Conservation (phyloP, 2,797 vertebrate genomes). For the Lithobates sylvaticus region DNA sequence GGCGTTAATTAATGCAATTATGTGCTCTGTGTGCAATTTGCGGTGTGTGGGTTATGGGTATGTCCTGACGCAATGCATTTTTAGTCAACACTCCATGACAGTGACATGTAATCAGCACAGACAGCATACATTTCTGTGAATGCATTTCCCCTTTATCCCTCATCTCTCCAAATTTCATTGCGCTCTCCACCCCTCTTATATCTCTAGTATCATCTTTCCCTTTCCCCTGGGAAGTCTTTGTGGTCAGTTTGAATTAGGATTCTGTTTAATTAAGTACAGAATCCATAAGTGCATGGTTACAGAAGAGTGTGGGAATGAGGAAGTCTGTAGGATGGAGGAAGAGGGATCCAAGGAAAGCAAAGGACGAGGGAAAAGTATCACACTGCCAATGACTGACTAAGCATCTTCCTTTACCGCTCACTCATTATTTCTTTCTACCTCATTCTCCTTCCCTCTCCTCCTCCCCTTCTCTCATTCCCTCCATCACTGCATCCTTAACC, state of each 20-base stretch:
- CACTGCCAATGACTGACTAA: slow-evolving; percentile 25
- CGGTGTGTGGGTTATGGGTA: slow-evolving; percentile 22
- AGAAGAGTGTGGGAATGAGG: slow-evolving; percentile 42
- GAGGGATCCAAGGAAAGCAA: not conserved
- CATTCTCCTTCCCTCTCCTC: slow-evolving; percentile 30
- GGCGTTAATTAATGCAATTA: slow-evolving; percentile 41
- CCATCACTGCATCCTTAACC: slow-evolving; percentile 53
- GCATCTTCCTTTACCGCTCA: slow-evolving; percentile 26
- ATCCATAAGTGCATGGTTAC: slow-evolving; percentile 8
- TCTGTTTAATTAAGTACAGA: slow-evolving; percentile 50
- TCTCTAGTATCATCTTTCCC: slow-evolving; percentile 5
- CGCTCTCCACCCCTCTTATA: not conserved
- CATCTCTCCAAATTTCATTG: not conserved
- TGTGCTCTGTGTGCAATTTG: slow-evolving; percentile 26
- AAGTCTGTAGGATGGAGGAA: not conserved
- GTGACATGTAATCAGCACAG: not conserved
- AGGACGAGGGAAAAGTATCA: not conserved
- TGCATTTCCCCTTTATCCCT: not conserved
- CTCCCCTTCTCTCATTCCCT: slow-evolving; percentile 34
- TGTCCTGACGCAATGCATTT: slow-evolving; percentile 16
- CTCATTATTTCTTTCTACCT: slow-evolving; percentile 28
- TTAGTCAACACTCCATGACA: not conserved
- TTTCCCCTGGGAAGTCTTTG: slow-evolving; percentile 18
- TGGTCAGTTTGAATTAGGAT: slow-evolving; percentile 29
- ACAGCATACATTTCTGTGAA: not conserved